Evolutionary conservation across 2,888 invertebrate genomes (phyloP), one percentile per base, ranked within the genome.

Genomic region (Zootermopsis nevadensis): DNA sequence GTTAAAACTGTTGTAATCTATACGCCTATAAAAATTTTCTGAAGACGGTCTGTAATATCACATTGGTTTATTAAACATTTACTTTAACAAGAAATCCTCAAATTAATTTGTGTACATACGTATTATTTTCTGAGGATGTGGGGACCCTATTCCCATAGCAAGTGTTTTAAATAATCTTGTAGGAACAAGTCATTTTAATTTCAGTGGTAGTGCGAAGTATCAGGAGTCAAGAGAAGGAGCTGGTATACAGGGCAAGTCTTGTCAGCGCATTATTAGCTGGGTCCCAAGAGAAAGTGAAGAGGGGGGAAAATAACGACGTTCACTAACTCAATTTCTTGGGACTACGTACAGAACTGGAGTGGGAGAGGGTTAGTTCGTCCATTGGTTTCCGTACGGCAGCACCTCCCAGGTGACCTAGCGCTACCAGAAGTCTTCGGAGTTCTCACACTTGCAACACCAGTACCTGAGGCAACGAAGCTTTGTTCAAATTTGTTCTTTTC

Each of bases 261-360:
- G 74, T 74, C 74, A 74, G 42, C 33, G 74, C 31, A 42, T 74
- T 74, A 74, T 74, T 74, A 74, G 74, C 38, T 24, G 24, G 15
- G 31, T 31, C 33, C 74, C 74, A 7, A 22, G 33, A n/a, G 38
- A 38, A 35, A 74, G 33, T 74, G 15, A 31, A 22, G 12, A 15
- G 24, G 35, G n/a, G 38, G 38, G 15, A 24, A 35, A 74, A 74
- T 74, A 74, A 74, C 74, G 74, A 74, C 74, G 8, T 38, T 74
- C 74, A 27, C 74, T 74, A 74, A 74, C 74, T 74, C 74, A 74
- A 74, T 74, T 42, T 74, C 74, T 74, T 38, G 74, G 74, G 31
- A 74, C 74, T 74, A 74, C 38, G 74, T 74, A 33, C 53, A 42
- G 48, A 53, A 27, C 15, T 12, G 42, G 55, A 53, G 77, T 22